A percentile compares a stretch with the other conserved stretches of the same genome.
Evolutionary conservation across 2,113 vertebrate species (phyloP).

Genomic region (Rhagologus leucostigma): DNA sequence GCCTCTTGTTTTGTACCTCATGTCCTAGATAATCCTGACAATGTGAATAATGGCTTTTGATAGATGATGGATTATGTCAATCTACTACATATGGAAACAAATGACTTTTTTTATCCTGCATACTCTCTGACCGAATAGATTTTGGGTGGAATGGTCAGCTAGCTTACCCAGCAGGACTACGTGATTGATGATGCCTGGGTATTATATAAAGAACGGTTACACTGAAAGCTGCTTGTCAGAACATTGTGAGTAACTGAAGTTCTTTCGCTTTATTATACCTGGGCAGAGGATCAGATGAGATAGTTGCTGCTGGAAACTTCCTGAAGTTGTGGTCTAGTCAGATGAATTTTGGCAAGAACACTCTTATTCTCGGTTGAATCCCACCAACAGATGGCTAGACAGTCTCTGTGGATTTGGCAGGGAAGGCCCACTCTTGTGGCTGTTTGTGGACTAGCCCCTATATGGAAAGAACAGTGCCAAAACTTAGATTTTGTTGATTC

Average conservation of each 20-base stretch:
- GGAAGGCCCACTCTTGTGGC: neutral
- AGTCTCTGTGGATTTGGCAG: neutral
- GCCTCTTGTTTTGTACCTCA: neutral
- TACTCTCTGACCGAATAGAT: neutral
- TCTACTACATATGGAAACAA: neutral
- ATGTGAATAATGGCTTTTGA: neutral
- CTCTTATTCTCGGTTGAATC: neutral
- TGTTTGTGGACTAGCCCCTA: neutral
- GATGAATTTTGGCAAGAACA: neutral
- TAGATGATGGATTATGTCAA: neutral
- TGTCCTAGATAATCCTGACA: neutral
- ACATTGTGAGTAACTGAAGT: neutral
- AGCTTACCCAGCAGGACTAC: neutral
- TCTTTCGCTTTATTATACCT: neutral
- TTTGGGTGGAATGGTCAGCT: neutral
- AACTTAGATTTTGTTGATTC: neutral
- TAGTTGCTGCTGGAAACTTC: neutral
- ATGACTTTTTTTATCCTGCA: neutral
- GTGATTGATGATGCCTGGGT: rapidly evolving
- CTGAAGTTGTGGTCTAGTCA: neutral
- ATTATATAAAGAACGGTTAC: neutral
- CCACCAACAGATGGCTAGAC: neutral
- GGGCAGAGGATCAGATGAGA: neutral
- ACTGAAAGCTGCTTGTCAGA: neutral
- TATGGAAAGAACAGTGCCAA: neutral